A percentile compares a stretch with the other conserved stretches of the same genome.
These are phyloP conservation scores for Wasmannia auropunctata DNA, from an alignment of 1,140 invertebrate species.

Conservation along the genomic window DNA sequence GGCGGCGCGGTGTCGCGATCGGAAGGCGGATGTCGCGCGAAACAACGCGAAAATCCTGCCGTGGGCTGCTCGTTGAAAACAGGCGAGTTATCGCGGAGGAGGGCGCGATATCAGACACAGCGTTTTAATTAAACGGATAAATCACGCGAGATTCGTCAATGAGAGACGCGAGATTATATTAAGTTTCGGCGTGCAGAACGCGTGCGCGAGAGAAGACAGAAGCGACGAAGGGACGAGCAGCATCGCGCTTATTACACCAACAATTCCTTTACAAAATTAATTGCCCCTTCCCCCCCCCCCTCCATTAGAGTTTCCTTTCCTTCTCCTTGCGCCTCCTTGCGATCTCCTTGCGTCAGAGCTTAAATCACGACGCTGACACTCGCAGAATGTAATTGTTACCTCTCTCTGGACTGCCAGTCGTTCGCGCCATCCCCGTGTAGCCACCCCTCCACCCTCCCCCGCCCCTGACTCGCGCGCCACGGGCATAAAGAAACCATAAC, in stretches of 20 bases:
- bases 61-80: background rate
- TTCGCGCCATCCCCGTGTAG: background rate
- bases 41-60: conserved; percentile 4
- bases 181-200: conserved; percentile 20
- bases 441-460: no score
- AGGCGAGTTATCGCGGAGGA: conserved; percentile 21
- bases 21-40: background rate
- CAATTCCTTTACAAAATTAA: conserved; percentile 67
- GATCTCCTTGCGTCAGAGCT: conserved; percentile 37
- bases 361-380: conserved; percentile 73
- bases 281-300: background rate
- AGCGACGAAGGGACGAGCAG: conserved; percentile 24
- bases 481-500: conserved; percentile 64
- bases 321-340: background rate
- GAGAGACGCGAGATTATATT: conserved; percentile 44
- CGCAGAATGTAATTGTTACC: conserved; percentile 74
- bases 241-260: conserved; percentile 53
- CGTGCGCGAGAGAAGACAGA: background rate
- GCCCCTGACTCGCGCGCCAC: conserved; percentile 53
- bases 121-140: conserved; percentile 63
- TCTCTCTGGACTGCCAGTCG: conserved; percentile 41
- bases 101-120: conserved; percentile 22
- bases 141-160: conserved; percentile 60
- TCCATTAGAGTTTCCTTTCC: conserved; percentile 10
- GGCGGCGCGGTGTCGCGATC: background rate